Base-by-base conservation (phyloP, 2,113 vertebrate species). In the Tympanuchus pallidicinctus region DNA sequence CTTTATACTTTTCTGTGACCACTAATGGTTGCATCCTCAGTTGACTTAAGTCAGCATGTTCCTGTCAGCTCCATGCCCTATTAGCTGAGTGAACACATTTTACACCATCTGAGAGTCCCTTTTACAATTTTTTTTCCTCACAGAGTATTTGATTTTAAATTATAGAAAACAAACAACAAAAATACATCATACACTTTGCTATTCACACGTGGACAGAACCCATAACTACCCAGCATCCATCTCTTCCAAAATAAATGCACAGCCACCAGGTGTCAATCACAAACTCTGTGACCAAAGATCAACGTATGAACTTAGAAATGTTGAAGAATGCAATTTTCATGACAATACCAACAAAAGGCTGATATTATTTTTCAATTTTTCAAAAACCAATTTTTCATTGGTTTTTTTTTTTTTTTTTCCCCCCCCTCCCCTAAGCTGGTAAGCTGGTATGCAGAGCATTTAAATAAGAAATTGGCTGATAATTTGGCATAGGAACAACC, bases 161-260 rank as follows among this genome's bases (percentile, higher is more conserved):
- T 32, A 19, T 34, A 88, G 3, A 32, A 76, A n/a, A 84, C 25
- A 84, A 77, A 6, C 45, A 74, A 71, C 34, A 42, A 54, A 70
- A 4, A 1, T 38, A 27, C 40, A 5, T 64, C 52, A 36, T 30
- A 28, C 7, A 25, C 5, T 50, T 20, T 56, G 30, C 4, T 77
- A 14, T 88, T 78, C 32, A 19, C 27, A 20, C 19, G 36, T 50
- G 63, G 40, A 86, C 47, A 69, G 73, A 88, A 47, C 0, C 21
- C 57, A 50, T 8, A 16, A 38, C 48, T 73, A 60, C 65, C 69
- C 65, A 88, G 61, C 25, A 45, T 75, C 57, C 40, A 15, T 42
- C 85, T 95, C 22, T 72, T 92, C 90, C 83, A 93, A 93, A 96
- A 89, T 34, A 52, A 17, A 8, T 73, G 43, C 59, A 66, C 19